Conservation (phyloP, 1,140 invertebrate species). For the Aphidius gifuensis region DNA sequence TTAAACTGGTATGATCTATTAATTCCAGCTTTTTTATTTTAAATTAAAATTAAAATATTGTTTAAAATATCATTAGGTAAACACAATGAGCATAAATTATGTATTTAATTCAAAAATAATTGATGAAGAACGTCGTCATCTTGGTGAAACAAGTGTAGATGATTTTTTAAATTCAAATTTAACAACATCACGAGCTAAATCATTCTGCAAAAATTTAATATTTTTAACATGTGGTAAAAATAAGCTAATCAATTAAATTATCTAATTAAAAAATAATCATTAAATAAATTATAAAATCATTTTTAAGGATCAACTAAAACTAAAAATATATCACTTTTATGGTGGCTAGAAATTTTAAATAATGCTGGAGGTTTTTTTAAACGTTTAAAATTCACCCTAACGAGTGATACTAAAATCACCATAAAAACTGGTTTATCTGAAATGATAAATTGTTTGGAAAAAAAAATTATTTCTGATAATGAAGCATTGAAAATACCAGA, state of each 20-base stretch:
- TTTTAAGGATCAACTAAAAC: constrained; percentile 28
- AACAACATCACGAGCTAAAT: constrained; percentile 22
- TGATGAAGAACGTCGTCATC: constrained; percentile 17
- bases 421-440: constrained; percentile 31
- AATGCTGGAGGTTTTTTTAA: constrained; percentile 33
- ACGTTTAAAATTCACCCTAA: constrained; percentile 30
- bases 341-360: constrained; percentile 34
- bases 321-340: constrained; percentile 33
- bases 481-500: constrained; percentile 28
- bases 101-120: constrained; percentile 15
- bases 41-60: neutral
- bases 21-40: neutral
- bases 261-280: too few relatives aligned
- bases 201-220: constrained; percentile 31
- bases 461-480: constrained; percentile 19
- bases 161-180: constrained; percentile 27
- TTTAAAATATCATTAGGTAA: constrained; percentile 24
- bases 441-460: constrained; percentile 25
- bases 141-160: constrained; percentile 32
- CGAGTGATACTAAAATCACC: constrained; percentile 29
- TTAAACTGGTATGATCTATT: constrained; percentile 28
- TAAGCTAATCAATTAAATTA: too few relatives aligned
- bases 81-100: constrained; percentile 22
- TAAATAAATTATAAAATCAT: neutral
- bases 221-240: constrained; percentile 32